Evolutionary conservation across 2,888 invertebrate genomes (phyloP), one percentile per base, ranked within the genome.

Genomic region (Allophyes oxyacanthae): DNA sequence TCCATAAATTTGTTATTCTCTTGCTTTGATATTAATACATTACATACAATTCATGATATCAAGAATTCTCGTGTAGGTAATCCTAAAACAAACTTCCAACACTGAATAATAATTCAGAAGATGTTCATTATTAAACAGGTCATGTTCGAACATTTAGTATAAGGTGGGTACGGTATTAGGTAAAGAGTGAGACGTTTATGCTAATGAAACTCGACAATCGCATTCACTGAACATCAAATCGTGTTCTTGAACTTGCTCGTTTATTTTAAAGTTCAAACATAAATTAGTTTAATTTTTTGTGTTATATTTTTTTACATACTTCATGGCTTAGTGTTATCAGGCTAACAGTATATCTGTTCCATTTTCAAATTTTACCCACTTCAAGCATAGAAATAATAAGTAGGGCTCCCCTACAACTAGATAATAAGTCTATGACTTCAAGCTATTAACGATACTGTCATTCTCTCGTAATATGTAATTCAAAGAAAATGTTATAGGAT

Each of bases 81-180:
- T 41, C 40, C 13, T 43, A 13, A 51, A 53, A 41, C 52, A 32
- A 54, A 68, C 20, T 61, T 42, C 41, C 48, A 60, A 55, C 40
- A 20, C 46, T 53, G 25, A 37, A 63, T 68, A 60, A 63, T 69
- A 62, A 72, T 53, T 77, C 58, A 64, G 58, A 65, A 64, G 64
- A 65, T 64, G 66, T 53, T 58, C 63, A 77, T 79, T 72, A 52
- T 41, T 51, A 78, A 63, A 53, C 78, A 57, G 66, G 67, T 77
- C 77, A 59, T 71, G 78, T 78, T 52, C 56, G 49, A 64, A 54
- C 72, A 73, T 76, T 79, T 75, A 77, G 71, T 79, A 73, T 70
- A 53, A 60, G 68, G 62, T 51, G 20, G 37, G 34, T 57, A 48
- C 20, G 14, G 54, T 34, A 44, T 66, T 53, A 56, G 34, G 14